Conservation (phyloP, 2,797 vertebrate species). For the Chelon auratus region DNA sequence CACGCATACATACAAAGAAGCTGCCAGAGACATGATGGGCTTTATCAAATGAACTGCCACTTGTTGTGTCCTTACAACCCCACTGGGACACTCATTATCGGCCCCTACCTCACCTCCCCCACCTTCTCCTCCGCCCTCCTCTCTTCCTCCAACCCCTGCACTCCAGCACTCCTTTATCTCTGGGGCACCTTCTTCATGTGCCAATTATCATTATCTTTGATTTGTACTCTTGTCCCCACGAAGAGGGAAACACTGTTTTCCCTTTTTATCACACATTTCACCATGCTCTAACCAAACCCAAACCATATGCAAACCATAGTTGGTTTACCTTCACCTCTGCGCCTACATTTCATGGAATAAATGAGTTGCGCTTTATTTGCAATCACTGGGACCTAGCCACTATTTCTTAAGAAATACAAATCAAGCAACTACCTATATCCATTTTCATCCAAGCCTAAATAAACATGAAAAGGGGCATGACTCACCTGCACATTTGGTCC, state of each 20-base stretch:
- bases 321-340: not conserved
- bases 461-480: not conserved
- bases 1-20: slow-evolving; percentile 11
- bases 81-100: slow-evolving; percentile 71
- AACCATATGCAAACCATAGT: not conserved
- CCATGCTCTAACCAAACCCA: not conserved
- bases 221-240: slow-evolving; percentile 36
- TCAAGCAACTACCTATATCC: not conserved
- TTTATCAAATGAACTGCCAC: slow-evolving; percentile 76
- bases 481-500: slow-evolving; percentile 97
- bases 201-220: slow-evolving; percentile 77
- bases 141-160: not conserved
- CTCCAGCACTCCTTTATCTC: slow-evolving; percentile 39
- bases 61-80: slow-evolving; percentile 62
- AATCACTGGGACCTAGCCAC: too few relatives aligned
- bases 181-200: slow-evolving; percentile 54
- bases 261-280: not conserved
- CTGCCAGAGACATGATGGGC: slow-evolving; percentile 64
- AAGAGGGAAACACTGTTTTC: slow-evolving; percentile 11
- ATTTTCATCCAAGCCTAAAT: not conserved
- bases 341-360: too few relatives aligned
- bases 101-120: slow-evolving; percentile 50
- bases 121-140: slow-evolving; percentile 16
- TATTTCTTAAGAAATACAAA: too few relatives aligned
- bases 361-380: too few relatives aligned